phyloP scores from a whole-genome alignment of 2,888 invertebrate genomes.

The Lysandra coridon region DNA sequence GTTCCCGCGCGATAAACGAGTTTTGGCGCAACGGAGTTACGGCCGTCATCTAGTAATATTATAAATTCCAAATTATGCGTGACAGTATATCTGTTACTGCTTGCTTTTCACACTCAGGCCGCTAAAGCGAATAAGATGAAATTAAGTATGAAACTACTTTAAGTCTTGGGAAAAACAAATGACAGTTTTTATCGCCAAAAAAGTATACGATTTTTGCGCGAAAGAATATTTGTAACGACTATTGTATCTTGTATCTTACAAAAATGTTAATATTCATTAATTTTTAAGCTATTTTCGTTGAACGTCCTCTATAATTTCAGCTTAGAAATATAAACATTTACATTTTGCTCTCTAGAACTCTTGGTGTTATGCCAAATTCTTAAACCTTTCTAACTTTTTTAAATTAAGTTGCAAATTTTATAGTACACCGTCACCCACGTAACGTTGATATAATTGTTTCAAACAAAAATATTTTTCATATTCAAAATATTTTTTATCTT shows the following conservation, averaged over 20 bases:
- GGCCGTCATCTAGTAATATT: too few species aligned
- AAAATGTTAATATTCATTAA: background rate
- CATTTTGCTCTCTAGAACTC: background rate
- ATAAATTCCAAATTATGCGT: too few species aligned
- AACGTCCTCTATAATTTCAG: background rate
- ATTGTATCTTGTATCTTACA: background rate
- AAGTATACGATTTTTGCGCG: too few species aligned
- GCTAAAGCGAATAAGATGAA: too few species aligned
- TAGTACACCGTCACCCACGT: background rate
- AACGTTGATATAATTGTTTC: background rate
- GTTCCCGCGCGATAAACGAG: too few species aligned
- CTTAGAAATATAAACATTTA: background rate
- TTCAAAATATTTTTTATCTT: background rate
- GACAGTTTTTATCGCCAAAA: too few species aligned
- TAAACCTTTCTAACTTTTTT: background rate
- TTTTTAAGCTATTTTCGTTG: background rate
- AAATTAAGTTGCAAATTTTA: slow-evolving; percentile 17
- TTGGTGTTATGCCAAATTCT: slow-evolving; percentile 5
- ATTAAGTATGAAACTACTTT: too few species aligned
- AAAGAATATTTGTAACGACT: too few species aligned
- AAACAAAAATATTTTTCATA: background rate
- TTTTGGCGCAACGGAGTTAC: too few species aligned
- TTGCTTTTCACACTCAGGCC: too few species aligned
- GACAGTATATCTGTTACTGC: too few species aligned
- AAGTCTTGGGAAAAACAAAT: too few species aligned